phyloP scores from a whole-genome alignment of 1,140 invertebrate genomes.

The Nautilus pompilius region DNA sequence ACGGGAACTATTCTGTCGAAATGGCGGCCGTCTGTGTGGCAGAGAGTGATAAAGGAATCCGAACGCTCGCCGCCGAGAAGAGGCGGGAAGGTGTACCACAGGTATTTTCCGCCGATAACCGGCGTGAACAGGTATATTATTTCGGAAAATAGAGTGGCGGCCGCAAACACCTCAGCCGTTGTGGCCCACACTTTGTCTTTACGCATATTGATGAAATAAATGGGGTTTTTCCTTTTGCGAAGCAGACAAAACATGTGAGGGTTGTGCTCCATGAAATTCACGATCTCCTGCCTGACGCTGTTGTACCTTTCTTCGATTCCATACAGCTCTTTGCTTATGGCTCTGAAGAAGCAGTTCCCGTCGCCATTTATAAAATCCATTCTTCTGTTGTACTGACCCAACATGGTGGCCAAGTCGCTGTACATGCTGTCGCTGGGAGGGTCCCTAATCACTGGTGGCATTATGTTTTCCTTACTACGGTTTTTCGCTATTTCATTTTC shows the following conservation, averaged over 20 bases:
- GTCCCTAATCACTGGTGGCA: not conserved
- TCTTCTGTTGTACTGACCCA: constrained; percentile 21
- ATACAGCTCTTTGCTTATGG: constrained; percentile 45
- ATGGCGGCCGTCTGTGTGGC: constrained; percentile 44
- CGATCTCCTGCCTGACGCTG: constrained; percentile 32
- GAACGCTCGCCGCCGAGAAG: too few relatives aligned
- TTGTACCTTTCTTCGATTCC: constrained; percentile 36
- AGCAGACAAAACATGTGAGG: constrained; percentile 35
- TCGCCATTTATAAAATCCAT: constrained; percentile 45
- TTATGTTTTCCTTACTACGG: too few relatives aligned
- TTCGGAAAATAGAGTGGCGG: constrained; percentile 35
- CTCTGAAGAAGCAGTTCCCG: constrained; percentile 50
- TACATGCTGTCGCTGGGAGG: not conserved
- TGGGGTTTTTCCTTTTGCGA: constrained; percentile 20
- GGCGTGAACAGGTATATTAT: constrained; percentile 44
- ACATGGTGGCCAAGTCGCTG: not conserved
- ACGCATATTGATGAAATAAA: constrained; percentile 30
- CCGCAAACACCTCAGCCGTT: constrained; percentile 42
- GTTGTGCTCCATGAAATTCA: constrained; percentile 34
- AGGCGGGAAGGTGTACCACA: constrained; percentile 38
- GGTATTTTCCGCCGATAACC: constrained; percentile 28
- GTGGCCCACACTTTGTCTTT: constrained; percentile 38
- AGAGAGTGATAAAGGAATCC: constrained; percentile 27
- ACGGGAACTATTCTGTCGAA: constrained; percentile 34
- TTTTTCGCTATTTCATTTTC: too few relatives aligned